phyloP scores from a whole-genome alignment of 1,140 invertebrate genomes.

The Eufriesea mexicana region DNA sequence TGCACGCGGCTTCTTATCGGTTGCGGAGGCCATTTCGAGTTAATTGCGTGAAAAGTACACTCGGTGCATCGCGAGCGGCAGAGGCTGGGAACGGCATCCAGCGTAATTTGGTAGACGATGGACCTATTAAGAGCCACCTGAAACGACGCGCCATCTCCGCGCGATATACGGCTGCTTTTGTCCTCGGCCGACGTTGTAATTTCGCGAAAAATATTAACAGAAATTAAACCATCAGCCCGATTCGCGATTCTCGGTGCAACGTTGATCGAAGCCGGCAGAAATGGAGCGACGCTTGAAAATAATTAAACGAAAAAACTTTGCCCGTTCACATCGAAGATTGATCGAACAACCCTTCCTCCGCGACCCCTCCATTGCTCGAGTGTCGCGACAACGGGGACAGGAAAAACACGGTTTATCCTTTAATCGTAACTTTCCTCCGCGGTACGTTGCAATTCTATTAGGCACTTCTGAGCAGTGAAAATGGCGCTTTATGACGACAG shows the following conservation, averaged over 20 bases:
- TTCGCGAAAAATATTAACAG: conserved; percentile 30
- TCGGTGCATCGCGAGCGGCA: conserved; percentile 9
- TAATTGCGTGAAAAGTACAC: conserved; percentile 64
- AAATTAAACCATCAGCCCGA: conserved; percentile 8
- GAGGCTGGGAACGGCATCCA: conserved; percentile 10
- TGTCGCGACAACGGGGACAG: not conserved
- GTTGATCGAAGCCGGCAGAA: not conserved
- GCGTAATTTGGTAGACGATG: conserved; percentile 60
- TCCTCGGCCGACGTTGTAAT: conserved; percentile 16
- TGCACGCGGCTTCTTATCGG: conserved; percentile 39
- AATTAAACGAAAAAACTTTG: conserved; percentile 14
- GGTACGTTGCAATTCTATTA: conserved; percentile 66
- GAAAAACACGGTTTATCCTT: conserved; percentile 45
- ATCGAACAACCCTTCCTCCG: not conserved
- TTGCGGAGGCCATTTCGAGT: conserved; percentile 19
- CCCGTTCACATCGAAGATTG: conserved; percentile 11
- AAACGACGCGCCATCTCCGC: conserved; percentile 47
- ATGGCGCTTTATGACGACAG: conserved; percentile 66
- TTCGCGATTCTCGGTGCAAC: not conserved
- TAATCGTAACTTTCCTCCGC: conserved; percentile 58
- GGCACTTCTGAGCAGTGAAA: conserved; percentile 58
- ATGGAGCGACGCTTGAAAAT: conserved; percentile 5
- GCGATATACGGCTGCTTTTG: conserved; percentile 14
- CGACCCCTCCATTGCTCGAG: not conserved
- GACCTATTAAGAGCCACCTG: conserved; percentile 43